These are phyloP conservation scores for Anorthoa munda DNA, from an alignment of 2,888 invertebrate genomes.

Conservation along the genomic window DNA sequence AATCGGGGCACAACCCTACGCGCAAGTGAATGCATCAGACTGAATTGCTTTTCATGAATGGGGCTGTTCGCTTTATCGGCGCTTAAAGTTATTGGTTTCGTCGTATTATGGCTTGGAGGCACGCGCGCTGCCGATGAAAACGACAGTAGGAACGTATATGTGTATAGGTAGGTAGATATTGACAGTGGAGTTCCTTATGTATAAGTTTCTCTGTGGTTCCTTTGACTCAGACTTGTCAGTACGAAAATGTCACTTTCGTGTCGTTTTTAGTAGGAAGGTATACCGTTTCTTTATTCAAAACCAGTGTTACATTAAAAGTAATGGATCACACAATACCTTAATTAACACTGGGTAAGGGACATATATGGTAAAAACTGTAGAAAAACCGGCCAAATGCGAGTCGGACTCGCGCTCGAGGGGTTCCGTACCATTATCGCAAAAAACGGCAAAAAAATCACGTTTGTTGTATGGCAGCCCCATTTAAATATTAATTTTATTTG, in stretches of 20 bases:
- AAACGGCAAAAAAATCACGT: no score
- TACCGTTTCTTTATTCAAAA: not conserved
- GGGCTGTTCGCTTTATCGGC: constrained; percentile 54
- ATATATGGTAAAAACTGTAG: no score
- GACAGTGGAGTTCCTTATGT: constrained; percentile 3
- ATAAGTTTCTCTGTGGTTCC: no score
- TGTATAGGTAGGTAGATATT: not conserved
- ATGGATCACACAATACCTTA: no score
- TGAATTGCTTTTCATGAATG: constrained; percentile 65
- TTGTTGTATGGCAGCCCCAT: no score
- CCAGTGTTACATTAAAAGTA: no score
- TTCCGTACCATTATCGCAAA: no score
- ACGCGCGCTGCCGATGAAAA: constrained; percentile 52
- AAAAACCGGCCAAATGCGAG: no score
- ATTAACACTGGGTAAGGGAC: no score
- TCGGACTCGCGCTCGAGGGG: no score
- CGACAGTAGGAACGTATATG: constrained; percentile 1
- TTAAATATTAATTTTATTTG: no score
- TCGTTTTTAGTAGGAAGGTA: not conserved
- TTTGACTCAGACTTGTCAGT: not conserved
- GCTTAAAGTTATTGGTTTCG: constrained; percentile 62
- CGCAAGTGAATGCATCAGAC: constrained; percentile 64
- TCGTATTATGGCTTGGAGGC: constrained; percentile 39
- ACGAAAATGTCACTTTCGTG: not conserved
- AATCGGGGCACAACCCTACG: constrained; percentile 40